A percentile compares a stretch with the other conserved stretches of the same genome.
Evolutionary conservation across 2,797 vertebrate species (phyloP).

Genomic region (Coregonus suidteri): DNA sequence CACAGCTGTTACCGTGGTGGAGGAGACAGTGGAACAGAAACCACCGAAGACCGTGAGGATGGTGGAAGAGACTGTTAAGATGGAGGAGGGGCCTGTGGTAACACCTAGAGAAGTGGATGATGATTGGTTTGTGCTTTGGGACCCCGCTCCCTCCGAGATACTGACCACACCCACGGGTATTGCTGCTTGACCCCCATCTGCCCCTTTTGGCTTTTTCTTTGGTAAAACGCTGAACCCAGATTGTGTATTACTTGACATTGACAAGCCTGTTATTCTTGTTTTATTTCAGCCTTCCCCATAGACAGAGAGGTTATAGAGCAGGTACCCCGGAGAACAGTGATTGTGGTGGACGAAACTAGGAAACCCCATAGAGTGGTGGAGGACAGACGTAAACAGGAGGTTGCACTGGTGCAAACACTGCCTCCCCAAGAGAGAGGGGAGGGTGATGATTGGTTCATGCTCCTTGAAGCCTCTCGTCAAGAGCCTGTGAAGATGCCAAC

Average conservation of each 20-base stretch:
- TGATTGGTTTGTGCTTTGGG: slow-evolving; percentile 12
- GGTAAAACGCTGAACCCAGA: neutral
- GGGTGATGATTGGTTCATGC: slow-evolving; percentile 16
- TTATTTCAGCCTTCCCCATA: neutral
- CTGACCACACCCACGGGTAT: slow-evolving; percentile 2
- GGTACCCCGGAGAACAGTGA: neutral
- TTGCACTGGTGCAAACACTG: neutral
- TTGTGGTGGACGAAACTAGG: neutral
- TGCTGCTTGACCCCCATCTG: neutral
- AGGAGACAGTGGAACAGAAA: neutral
- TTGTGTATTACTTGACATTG: neutral
- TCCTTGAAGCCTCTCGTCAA: neutral
- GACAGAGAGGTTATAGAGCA: neutral
- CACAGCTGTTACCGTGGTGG: neutral
- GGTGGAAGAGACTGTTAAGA: slow-evolving; percentile 4
- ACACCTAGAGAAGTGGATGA: slow-evolving; percentile 4
- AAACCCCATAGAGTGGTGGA: neutral
- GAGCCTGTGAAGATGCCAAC: slow-evolving; percentile 10
- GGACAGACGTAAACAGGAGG: neutral
- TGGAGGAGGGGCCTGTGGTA: neutral
- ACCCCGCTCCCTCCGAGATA: neutral
- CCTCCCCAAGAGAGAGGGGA: slow-evolving; percentile 2
- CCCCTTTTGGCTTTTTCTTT: neutral
- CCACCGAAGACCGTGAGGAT: neutral
- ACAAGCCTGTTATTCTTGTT: neutral